Evolutionary conservation across 2,888 invertebrate species (phyloP).

Genomic region (Thymelicus acteon): DNA sequence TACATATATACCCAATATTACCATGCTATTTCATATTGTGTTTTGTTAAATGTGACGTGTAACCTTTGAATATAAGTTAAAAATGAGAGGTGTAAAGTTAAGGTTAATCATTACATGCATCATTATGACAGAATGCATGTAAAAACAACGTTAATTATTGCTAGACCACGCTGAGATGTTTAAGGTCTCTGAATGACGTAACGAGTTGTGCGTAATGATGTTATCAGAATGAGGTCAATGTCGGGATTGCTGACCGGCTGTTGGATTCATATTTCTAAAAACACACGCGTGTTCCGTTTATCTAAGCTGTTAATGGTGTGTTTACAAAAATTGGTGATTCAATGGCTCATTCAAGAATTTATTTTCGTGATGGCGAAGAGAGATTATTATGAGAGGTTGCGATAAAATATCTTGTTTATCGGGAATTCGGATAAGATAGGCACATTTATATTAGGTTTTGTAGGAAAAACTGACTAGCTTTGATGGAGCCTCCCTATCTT

Average conservation of each 20-base stretch:
- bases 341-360: slow-evolving; percentile 13
- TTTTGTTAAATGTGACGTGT: too few relatives aligned
- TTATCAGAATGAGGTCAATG: slow-evolving; percentile 75
- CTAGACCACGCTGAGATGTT: not conserved
- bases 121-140: not conserved
- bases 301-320: slow-evolving; percentile 18
- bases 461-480: not conserved
- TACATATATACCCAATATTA: too few relatives aligned
- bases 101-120: too few relatives aligned
- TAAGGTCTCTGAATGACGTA: slow-evolving; percentile 46
- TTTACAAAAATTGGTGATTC: slow-evolving; percentile 16
- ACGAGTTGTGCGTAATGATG: slow-evolving; percentile 60
- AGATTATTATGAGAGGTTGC: slow-evolving; percentile 3
- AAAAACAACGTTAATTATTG: not conserved
- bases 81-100: too few relatives aligned
- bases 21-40: too few relatives aligned
- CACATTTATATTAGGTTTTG: slow-evolving; percentile 7
- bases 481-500: not conserved
- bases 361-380: slow-evolving; percentile 2
- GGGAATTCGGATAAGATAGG: not conserved
- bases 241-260: slow-evolving; percentile 65
- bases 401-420: slow-evolving; percentile 12
- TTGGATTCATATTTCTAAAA: slow-evolving; percentile 56
- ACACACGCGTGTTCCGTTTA: slow-evolving; percentile 43
- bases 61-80: too few relatives aligned